These are phyloP conservation scores for Podarcis siculus DNA, from an alignment of 2,797 vertebrate species.

Conservation along the genomic window DNA sequence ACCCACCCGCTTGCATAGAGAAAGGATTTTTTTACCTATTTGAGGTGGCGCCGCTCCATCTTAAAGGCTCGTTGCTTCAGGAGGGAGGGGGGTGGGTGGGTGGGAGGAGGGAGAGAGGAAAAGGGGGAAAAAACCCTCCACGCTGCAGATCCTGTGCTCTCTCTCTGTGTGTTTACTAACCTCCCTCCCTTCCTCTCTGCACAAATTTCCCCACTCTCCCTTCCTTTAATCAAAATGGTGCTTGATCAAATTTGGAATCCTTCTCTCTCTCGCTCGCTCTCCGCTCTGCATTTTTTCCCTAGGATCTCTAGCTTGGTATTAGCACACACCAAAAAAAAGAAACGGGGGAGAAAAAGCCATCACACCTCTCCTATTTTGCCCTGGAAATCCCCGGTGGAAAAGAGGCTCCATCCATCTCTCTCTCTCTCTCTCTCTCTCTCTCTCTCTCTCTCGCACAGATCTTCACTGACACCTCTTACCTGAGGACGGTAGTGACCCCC, in stretches of 20 bases:
- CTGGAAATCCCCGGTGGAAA: neutral
- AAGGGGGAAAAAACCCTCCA: neutral
- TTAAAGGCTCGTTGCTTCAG: constrained; percentile 44
- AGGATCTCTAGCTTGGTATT: neutral
- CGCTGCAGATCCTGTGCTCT: constrained; percentile 45
- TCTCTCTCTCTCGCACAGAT: neutral
- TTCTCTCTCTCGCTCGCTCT: neutral
- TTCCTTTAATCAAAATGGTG: constrained; percentile 11
- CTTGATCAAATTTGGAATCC: neutral
- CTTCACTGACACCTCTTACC: neutral
- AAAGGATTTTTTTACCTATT: constrained; percentile 55
- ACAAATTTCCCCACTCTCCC: neutral
- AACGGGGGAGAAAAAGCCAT: neutral
- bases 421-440: neutral
- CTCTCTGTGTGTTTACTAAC: neutral
- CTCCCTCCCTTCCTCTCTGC: neutral
- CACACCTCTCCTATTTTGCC: neutral
- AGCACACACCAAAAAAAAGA: neutral
- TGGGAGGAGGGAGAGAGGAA: no score
- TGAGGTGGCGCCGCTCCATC: constrained; percentile 53
- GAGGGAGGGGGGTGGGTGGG: neutral
- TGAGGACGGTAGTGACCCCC: neutral
- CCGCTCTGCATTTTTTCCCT: neutral
- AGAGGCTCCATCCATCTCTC: accelerated
- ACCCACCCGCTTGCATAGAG: neutral